Evolutionary conservation across 1,140 invertebrate species (phyloP), one percentile per base, ranked within the genome.

Genomic region (Bombus soroeensis): DNA sequence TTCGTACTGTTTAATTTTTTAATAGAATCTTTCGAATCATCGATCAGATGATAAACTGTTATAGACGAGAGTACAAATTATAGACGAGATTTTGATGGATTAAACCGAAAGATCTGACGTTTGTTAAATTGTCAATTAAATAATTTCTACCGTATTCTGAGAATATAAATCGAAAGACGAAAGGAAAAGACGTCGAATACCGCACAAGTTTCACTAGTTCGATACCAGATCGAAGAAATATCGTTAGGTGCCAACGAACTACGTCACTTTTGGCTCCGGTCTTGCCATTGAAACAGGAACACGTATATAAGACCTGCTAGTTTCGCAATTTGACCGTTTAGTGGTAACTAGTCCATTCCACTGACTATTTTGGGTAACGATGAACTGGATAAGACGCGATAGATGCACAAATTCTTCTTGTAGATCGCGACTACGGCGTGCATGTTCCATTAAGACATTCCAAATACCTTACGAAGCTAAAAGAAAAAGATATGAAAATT

Each of bases 251-350:
- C 71, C 84, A 85, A 74, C 25, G 28, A 43, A 22, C 71, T 68
- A 81, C 82, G 77, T 84, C 80, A 83, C 41, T 22, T 66, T 83
- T 86, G 86, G 74, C 71, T 84, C 43, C 0, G 41, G 25, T 74
- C 37, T 85, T 73, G 32, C 71, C 57, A 78, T 85, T 78, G 62
- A 83, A 87, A 74, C 37, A 64, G 59, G 78, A 86, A 76, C 77
- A 57, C 37, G 37, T 76, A 37, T 53, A 5, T 43, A 53, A 74
- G 12, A 8, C 73, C 12, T 62, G 25, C 6, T 32, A 39, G 32
- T 71, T 71, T 79, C 74, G 62, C 72, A 83, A 87, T 87, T 85
- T 64, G 37, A 68, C n/a, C 59, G 59, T 81, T 85, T 37, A 81
- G 68, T 37, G 41, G 43, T 37, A 77, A 68, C 59, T 5, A 41